phyloP scores from a whole-genome alignment of 2,113 vertebrate species.

The Phoxinus phoxinus region DNA sequence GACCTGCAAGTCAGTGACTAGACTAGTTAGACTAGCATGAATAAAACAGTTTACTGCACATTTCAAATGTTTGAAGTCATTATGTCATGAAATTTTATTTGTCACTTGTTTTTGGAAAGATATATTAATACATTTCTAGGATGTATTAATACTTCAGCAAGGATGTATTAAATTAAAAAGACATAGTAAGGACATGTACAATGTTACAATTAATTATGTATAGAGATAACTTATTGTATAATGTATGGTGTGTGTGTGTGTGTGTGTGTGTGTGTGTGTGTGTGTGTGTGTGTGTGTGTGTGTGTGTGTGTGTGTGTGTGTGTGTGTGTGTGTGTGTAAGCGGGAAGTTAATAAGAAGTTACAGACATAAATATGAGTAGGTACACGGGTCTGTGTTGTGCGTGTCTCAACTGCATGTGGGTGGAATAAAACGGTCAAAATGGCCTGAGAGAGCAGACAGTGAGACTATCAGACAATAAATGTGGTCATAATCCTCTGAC shows the following conservation, averaged over 20 bases:
- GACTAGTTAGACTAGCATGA: background rate
- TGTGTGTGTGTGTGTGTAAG: conserved; percentile 27
- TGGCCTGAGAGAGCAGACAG: conserved; percentile 48
- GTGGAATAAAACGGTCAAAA: conserved; percentile 36
- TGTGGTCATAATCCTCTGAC: conserved; percentile 71
- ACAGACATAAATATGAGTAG: background rate
- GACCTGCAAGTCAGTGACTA: background rate
- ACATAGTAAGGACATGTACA: too few species aligned
- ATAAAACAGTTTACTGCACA: background rate
- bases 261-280: conserved; percentile 22
- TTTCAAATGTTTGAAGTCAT: too few species aligned
- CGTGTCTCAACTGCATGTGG: conserved; percentile 9
- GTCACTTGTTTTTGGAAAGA: too few species aligned
- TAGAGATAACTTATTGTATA: background rate
- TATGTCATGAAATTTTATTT: too few species aligned
- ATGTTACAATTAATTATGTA: too few species aligned
- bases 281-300: conserved; percentile 3
- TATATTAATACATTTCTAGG: too few species aligned
- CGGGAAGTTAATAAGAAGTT: background rate
- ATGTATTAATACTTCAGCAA: too few species aligned
- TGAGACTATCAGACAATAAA: conserved; percentile 74
- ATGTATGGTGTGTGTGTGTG: background rate
- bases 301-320: conserved; percentile 10
- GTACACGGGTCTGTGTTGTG: conserved; percentile 7
- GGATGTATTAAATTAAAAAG: too few species aligned